Base-by-base conservation (phyloP, 2,888 invertebrate genomes). In the Ormyrus rosae region DNA sequence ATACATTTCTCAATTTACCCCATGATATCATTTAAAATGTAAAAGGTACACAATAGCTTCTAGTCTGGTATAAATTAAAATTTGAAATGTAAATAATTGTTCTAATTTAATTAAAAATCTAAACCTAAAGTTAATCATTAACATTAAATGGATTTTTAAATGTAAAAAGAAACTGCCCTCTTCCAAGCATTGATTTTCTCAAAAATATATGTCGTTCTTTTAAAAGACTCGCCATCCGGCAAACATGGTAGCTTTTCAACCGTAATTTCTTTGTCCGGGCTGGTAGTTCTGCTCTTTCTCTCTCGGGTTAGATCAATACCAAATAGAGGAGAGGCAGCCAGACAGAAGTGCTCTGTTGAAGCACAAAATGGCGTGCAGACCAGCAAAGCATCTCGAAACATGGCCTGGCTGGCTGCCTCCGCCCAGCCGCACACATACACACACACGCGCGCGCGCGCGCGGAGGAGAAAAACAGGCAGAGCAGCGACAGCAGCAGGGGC, bases 221-320 rank as follows among this genome's bases (percentile, higher is more conserved):
- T 34, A 34, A 34, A 34, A 34, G 34, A 34, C 34, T 34, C 34
- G 34, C 34, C 34, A 34, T 34, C 34, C 34, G 34, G 34, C 34
- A 34, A 34, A 34, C 34, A 34, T 34, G 34, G 34, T 34, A 34
- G 34, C 34, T 34, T 34, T 78, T 68, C n/a, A 46, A 19, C 46
- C 19, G 68, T 55, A 67, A 65, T 83, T 84, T 84, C 84, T 85
- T 86, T 85, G 86, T 87, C 84, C 58, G 80, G 83, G 82, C 48
- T 45, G 9, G 51, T 82, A 77, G 82, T 76, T 69, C 68, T 70
- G 10, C 53, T 34, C 34, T 34, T 34, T 34, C 34, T 34, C 63
- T 84, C 82, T 81, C 68, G 85, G 84, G 88, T 87, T 86, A 85
- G 86, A 88, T 89, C 88, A 87, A 90, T 89, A 88, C 88, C 85